Conservation (phyloP, 2,113 vertebrate species). For the Melanerpes formicivorus region DNA sequence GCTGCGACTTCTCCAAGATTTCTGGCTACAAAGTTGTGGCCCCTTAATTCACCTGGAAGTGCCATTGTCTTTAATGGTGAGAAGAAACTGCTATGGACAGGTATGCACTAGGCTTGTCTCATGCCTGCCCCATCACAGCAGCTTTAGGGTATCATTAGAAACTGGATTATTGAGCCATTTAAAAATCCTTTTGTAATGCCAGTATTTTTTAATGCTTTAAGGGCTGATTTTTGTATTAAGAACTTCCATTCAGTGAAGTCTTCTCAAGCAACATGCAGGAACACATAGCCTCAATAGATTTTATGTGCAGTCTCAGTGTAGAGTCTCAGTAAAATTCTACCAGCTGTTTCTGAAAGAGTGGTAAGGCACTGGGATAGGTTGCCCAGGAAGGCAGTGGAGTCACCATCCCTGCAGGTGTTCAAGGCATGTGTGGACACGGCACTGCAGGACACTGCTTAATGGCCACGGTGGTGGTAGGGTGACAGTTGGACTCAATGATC, state of each 20-base stretch:
- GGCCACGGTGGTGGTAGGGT: too few species aligned
- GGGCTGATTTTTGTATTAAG: background rate
- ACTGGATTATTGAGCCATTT: background rate
- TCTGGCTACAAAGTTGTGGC: background rate
- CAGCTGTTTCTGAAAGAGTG: background rate
- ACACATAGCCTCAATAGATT: background rate
- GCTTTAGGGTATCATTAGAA: background rate
- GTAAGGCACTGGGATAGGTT: too few species aligned
- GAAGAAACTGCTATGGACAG: fast-evolving
- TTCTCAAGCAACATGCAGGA: background rate
- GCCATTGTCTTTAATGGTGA: background rate
- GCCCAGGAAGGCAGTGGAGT: too few species aligned
- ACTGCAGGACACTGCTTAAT: too few species aligned
- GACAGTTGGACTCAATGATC: too few species aligned
- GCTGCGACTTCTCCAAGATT: background rate
- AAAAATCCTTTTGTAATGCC: background rate
- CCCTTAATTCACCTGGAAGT: background rate
- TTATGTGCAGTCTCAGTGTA: background rate
- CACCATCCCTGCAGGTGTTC: too few species aligned
- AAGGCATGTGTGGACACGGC: too few species aligned
- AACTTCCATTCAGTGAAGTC: background rate
- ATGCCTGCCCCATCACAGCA: background rate
- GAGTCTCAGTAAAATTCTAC: background rate
- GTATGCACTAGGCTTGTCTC: background rate
- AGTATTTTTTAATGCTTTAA: background rate